phyloP scores from a whole-genome alignment of 2,888 invertebrate species.

The Cerastoderma edule region DNA sequence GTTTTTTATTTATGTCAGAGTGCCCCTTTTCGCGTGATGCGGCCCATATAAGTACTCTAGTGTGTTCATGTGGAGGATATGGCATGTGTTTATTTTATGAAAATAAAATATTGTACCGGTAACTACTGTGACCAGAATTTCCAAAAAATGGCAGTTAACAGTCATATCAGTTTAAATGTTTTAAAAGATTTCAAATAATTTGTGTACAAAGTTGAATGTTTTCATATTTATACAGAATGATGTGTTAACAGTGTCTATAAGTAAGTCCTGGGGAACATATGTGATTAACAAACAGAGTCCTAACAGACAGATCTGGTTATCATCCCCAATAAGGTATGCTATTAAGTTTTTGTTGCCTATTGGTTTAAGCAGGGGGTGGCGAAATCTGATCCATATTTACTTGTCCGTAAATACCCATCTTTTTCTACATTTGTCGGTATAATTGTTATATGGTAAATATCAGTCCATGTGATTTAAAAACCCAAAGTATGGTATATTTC shows the following conservation, averaged over 20 bases:
- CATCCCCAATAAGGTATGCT: slow-evolving; percentile 91
- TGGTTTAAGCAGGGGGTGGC: too few relatives aligned
- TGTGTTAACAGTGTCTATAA: slow-evolving; percentile 93
- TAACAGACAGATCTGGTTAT: slow-evolving; percentile 99
- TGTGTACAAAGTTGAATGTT: background rate
- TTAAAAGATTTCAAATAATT: background rate
- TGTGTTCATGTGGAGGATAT: background rate
- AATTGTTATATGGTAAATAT: too few relatives aligned
- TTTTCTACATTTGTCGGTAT: too few relatives aligned
- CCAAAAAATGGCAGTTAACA: too few relatives aligned
- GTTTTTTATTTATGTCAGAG: too few relatives aligned
- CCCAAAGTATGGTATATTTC: too few relatives aligned
- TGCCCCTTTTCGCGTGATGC: too few relatives aligned
- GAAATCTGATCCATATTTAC: too few relatives aligned
- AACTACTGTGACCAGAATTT: background rate
- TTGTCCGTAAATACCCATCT: too few relatives aligned
- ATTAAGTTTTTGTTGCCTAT: too few relatives aligned
- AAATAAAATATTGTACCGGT: background rate
- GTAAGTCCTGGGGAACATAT: slow-evolving; percentile 89
- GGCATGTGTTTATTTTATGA: slow-evolving; percentile 1
- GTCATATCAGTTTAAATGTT: background rate
- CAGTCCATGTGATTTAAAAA: too few relatives aligned
- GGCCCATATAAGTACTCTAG: background rate
- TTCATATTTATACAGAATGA: slow-evolving; percentile 85
- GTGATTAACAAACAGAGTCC: slow-evolving; percentile 99